Conservation (phyloP, 1,140 invertebrate species). For the Ostrea edulis region DNA sequence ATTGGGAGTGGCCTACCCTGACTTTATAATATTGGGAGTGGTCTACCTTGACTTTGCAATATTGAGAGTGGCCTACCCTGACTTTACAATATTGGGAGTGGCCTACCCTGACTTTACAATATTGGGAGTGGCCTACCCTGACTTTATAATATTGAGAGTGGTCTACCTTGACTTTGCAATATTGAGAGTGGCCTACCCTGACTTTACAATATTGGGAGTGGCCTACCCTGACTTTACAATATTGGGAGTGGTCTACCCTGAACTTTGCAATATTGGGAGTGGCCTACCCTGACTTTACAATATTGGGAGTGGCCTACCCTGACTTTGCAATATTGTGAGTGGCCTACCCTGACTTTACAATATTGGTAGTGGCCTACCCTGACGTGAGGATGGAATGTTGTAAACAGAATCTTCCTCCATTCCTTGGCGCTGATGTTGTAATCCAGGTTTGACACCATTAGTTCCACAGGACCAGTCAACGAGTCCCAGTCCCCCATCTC, state of each 20-base stretch:
- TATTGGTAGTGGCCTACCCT: slow-evolving; percentile 80
- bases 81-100: slow-evolving; percentile 68
- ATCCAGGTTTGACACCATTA: slow-evolving; percentile 88
- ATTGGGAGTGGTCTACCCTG: slow-evolving; percentile 80
- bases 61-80: slow-evolving; percentile 80
- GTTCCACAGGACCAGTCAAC: slow-evolving; percentile 81
- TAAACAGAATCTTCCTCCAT: slow-evolving; percentile 85
- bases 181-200: slow-evolving; percentile 80
- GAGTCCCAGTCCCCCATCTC: slow-evolving; percentile 51
- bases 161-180: slow-evolving; percentile 82
- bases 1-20: slow-evolving; percentile 80
- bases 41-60: slow-evolving; percentile 82
- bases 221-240: slow-evolving; percentile 82
- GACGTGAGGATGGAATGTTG: slow-evolving; percentile 86
- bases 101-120: slow-evolving; percentile 82
- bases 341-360: slow-evolving; percentile 80
- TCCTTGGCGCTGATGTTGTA: slow-evolving; percentile 87
- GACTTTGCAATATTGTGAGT: slow-evolving; percentile 67
- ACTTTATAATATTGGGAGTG: slow-evolving; percentile 67
- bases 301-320: slow-evolving; percentile 80
- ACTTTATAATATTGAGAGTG: slow-evolving; percentile 67
- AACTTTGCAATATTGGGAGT: slow-evolving; percentile 62
- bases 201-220: slow-evolving; percentile 68
- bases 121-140: slow-evolving; percentile 80
- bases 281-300: slow-evolving; percentile 82